Conservation (phyloP, 2,888 invertebrate genomes). For the Chouioia cunea region DNA sequence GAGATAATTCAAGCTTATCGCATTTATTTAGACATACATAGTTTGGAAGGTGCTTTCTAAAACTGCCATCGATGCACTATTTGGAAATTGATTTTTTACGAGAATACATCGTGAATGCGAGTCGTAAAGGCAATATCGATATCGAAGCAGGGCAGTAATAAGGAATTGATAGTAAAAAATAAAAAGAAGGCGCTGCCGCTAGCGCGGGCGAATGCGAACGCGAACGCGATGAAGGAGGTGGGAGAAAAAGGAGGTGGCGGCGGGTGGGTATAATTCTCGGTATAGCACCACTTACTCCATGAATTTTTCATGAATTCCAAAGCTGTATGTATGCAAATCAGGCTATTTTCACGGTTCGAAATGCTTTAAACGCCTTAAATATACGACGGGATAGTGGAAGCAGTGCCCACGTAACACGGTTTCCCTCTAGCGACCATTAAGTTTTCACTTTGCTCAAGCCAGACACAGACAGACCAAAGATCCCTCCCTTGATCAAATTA, state of each 20-base stretch:
- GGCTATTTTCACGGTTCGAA: conserved; percentile 63
- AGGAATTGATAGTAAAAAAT: conserved; percentile 62
- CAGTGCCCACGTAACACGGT: conserved; percentile 59
- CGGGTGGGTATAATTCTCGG: conserved; percentile 51
- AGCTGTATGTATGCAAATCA: conserved; percentile 65
- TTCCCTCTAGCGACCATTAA: conserved; percentile 61
- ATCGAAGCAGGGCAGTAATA: conserved; percentile 53
- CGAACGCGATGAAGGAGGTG: conserved; percentile 10
- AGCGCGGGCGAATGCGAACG: neutral
- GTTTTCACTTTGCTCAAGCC: conserved; percentile 57
- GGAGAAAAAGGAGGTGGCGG: conserved; percentile 4
- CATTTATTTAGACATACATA: conserved; percentile 29
- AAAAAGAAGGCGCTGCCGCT: neutral
- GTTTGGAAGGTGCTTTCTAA: too few relatives aligned
- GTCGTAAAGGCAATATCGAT: neutral
- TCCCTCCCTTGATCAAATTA: conserved; percentile 44
- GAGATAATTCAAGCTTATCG: conserved; percentile 29
- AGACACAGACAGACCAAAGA: conserved; percentile 27
- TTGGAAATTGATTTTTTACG: conserved; percentile 40
- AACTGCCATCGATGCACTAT: conserved; percentile 12
- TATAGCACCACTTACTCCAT: conserved; percentile 61
- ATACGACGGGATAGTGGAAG: conserved; percentile 60
- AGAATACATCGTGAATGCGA: neutral
- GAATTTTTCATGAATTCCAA: conserved; percentile 65
- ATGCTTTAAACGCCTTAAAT: conserved; percentile 64